A percentile compares a stretch with the other conserved stretches of the same genome.
These are phyloP conservation scores for Amaurobius ferox DNA, from an alignment of 2,888 invertebrate genomes.

Conservation along the genomic window DNA sequence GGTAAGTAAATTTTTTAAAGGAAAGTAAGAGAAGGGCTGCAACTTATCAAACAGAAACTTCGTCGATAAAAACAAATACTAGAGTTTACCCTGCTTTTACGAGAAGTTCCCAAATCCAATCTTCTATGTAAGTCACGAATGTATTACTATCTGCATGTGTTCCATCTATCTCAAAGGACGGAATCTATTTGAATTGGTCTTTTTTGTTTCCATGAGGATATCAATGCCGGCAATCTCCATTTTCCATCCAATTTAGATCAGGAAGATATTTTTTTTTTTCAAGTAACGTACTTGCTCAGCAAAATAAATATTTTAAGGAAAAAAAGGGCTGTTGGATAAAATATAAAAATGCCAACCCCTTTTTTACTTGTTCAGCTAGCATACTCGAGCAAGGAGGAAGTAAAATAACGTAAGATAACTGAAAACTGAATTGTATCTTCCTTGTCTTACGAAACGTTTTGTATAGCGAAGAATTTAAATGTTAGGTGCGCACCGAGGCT, in stretches of 20 bases:
- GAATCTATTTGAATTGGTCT: conserved; percentile 5
- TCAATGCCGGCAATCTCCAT: conserved; percentile 1
- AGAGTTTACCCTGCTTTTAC: neutral
- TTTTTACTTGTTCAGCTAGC: too few relatives aligned
- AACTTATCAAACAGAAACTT: conserved; percentile 2
- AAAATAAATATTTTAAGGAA: too few relatives aligned
- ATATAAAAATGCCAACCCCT: too few relatives aligned
- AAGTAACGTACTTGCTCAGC: too few relatives aligned
- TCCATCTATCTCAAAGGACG: neutral
- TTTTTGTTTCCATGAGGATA: neutral
- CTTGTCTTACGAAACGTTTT: too few relatives aligned
- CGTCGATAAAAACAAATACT: neutral
- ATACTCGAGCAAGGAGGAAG: too few relatives aligned
- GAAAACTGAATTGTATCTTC: too few relatives aligned
- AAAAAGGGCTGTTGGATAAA: too few relatives aligned
- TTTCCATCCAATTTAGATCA: conserved; percentile 4
- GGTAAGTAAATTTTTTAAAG: neutral
- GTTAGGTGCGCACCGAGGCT: too few relatives aligned
- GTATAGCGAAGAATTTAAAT: too few relatives aligned
- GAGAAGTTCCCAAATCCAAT: neutral
- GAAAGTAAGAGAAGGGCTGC: neutral
- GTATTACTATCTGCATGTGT: neutral
- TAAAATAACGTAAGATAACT: too few relatives aligned
- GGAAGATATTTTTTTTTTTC: neutral
- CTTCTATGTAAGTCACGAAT: conserved; percentile 2